phyloP scores from a whole-genome alignment of 1,140 invertebrate genomes.

The Drosophila grimshawi region DNA sequence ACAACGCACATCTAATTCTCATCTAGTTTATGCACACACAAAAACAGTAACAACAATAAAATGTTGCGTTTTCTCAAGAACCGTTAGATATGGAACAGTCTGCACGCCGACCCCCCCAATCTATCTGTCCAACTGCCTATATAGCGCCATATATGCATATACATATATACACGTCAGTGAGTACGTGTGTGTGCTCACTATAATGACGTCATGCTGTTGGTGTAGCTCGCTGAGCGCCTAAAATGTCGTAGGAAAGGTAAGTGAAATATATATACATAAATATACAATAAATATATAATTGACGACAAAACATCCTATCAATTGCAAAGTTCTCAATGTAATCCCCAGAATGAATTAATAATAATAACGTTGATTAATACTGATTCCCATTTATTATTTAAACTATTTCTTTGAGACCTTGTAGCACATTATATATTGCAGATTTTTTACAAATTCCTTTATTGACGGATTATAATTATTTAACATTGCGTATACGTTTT shows the following conservation, averaged over 20 bases:
- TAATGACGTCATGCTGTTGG: slow-evolving; percentile 52
- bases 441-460: too few species aligned
- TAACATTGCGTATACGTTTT: slow-evolving; percentile 47
- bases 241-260: slow-evolving; percentile 55
- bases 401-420: neutral
- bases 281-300: neutral
- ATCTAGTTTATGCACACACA: slow-evolving; percentile 66
- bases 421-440: neutral
- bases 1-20: slow-evolving; percentile 31
- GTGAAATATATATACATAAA: slow-evolving; percentile 16
- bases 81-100: slow-evolving; percentile 52
- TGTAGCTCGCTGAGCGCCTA: slow-evolving; percentile 41
- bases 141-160: slow-evolving; percentile 20
- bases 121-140: slow-evolving; percentile 35
- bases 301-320: slow-evolving; percentile 23
- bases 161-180: slow-evolving; percentile 36
- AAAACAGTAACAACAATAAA: slow-evolving; percentile 35
- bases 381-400: neutral
- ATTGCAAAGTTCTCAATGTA: slow-evolving; percentile 72
- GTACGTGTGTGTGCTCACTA: slow-evolving; percentile 50
- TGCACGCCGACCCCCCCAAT: slow-evolving; percentile 54
- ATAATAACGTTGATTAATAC: neutral
- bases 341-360: neutral
- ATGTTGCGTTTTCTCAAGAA: slow-evolving; percentile 77
- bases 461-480: neutral